phyloP scores from a whole-genome alignment of 2,888 invertebrate genomes.

The Acleris holmiana region DNA sequence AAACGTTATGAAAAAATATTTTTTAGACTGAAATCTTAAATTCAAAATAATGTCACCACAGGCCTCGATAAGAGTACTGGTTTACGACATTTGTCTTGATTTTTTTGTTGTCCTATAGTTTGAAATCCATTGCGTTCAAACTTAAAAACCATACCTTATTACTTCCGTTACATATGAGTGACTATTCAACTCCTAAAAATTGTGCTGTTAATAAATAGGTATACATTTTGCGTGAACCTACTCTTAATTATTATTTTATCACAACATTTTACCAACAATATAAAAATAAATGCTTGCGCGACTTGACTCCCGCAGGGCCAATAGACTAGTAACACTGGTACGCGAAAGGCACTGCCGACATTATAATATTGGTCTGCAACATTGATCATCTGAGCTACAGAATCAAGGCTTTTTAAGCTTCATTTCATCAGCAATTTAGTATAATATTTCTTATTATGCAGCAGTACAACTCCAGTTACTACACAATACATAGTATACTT shows the following conservation, averaged over 20 bases:
- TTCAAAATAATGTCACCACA: no score
- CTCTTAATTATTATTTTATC: conserved; percentile 54
- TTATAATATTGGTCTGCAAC: conserved; percentile 37
- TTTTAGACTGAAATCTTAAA: no score
- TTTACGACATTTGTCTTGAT: background rate
- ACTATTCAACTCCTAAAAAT: conserved; percentile 45
- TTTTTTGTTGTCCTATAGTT: conserved; percentile 6
- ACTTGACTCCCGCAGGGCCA: conserved; percentile 69
- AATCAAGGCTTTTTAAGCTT: conserved; percentile 27
- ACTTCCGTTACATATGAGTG: conserved; percentile 63
- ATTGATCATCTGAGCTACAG: conserved; percentile 12
- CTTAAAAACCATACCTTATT: conserved; percentile 40
- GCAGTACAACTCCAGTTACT: conserved; percentile 68
- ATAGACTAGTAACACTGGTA: conserved; percentile 81
- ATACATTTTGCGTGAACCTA: conserved; percentile 40
- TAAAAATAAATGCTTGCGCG: conserved; percentile 82
- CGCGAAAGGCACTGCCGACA: conserved; percentile 72
- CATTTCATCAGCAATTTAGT: conserved; percentile 31
- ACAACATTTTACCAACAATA: conserved; percentile 69
- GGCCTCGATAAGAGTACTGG: no score
- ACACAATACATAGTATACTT: conserved; percentile 42
- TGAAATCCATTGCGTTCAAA: conserved; percentile 44
- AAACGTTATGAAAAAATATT: no score
- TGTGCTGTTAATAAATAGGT: conserved; percentile 62
- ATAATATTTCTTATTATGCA: conserved; percentile 45